These are phyloP conservation scores for Eulimnadia texana DNA, from an alignment of 1,140 invertebrate genomes.

Conservation along the genomic window DNA sequence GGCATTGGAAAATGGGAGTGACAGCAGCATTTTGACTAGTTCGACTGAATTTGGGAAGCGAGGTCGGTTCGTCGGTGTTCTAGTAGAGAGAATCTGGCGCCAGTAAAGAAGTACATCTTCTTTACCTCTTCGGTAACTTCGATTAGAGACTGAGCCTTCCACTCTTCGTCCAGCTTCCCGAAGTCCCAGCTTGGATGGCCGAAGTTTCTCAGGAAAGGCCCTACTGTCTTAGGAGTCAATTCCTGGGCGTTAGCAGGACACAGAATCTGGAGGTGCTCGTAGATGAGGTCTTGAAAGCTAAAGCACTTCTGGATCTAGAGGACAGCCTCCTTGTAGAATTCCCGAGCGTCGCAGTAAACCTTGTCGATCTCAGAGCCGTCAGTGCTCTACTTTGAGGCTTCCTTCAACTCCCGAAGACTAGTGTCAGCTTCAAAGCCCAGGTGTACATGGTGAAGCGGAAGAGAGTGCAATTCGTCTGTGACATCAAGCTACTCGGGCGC, in stretches of 20 bases:
- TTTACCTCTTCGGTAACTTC: not conserved
- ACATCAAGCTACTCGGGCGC: no score
- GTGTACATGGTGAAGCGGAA: no score
- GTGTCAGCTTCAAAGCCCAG: no score
- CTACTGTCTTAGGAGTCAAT: not conserved
- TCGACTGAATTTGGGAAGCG: not conserved
- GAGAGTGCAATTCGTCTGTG: no score
- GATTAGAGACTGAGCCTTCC: not conserved
- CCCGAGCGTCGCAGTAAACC: conserved; percentile 2
- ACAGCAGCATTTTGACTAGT: not conserved
- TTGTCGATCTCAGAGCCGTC: not conserved
- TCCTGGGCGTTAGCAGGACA: not conserved
- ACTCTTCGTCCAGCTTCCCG: not conserved
- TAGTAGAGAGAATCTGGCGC: not conserved
- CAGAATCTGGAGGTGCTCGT: not conserved
- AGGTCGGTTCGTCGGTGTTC: not conserved
- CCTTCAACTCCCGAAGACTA: no score
- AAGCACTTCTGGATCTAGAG: conserved; percentile 1
- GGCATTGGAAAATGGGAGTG: not conserved
- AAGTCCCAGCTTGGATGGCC: not conserved
- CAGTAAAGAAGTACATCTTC: not conserved
- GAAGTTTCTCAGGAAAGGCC: not conserved
- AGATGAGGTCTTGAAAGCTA: not conserved
- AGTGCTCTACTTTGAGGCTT: no score
- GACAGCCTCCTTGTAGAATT: conserved; percentile 10